phyloP scores from a whole-genome alignment of 2,888 invertebrate species.

The Spilarctia lutea region DNA sequence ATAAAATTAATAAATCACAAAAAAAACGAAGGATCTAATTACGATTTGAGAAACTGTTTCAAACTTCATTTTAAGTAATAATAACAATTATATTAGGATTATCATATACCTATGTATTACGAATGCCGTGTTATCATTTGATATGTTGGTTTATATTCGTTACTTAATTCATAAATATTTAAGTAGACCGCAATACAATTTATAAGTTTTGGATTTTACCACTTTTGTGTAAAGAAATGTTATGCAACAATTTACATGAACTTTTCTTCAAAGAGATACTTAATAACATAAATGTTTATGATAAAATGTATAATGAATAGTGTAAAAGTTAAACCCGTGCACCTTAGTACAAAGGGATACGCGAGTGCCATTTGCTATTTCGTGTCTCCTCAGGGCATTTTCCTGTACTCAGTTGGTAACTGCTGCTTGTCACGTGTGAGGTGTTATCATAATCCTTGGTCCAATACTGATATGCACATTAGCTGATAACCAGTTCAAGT shows the following conservation, averaged over 20 bases:
- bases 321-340: background rate
- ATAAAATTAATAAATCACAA: no score
- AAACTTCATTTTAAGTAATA: background rate
- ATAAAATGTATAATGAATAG: background rate
- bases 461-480: background rate
- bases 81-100: background rate
- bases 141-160: background rate
- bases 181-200: background rate
- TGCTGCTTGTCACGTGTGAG: background rate
- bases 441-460: background rate
- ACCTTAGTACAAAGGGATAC: background rate
- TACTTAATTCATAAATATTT: background rate
- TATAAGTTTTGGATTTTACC: background rate
- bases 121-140: background rate
- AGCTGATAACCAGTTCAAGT: background rate
- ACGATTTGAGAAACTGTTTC: background rate
- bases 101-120: background rate
- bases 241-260: background rate
- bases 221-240: background rate
- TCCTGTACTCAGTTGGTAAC: background rate
- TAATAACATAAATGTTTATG: background rate
- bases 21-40: background rate
- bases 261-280: background rate
- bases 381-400: background rate
- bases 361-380: no score